Conservation (phyloP, 2,888 invertebrate species). For the Chrysopilus asiliformis region DNA sequence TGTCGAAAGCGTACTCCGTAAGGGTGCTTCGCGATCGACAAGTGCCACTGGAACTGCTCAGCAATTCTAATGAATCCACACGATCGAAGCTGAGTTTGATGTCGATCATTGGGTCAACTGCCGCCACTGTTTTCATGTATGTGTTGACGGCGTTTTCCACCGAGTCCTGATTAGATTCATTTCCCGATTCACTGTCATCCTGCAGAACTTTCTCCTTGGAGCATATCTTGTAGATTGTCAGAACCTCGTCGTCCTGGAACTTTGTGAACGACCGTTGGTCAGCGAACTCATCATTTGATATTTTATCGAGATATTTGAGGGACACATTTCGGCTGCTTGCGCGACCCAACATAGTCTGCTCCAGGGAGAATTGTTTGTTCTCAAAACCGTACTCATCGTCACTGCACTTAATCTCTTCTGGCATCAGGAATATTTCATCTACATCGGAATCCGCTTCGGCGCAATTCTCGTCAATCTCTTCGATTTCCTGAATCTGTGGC, state of each 20-base stretch:
- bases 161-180: constrained; percentile 3
- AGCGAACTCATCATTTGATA: too few species aligned
- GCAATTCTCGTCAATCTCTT: constrained; percentile 3
- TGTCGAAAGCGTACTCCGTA: constrained; percentile 19
- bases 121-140: constrained; percentile 11
- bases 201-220: constrained; percentile 14
- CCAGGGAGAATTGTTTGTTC: constrained; percentile 15
- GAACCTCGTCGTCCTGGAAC: constrained; percentile 11
- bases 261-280: background rate
- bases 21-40: constrained; percentile 16
- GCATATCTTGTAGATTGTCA: constrained; percentile 17
- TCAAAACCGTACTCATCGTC: constrained; percentile 14
- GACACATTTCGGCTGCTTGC: constrained; percentile 4
- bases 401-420: constrained; percentile 10
- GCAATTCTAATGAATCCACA: constrained; percentile 15
- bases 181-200: background rate
- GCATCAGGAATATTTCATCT: constrained; percentile 19
- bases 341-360: constrained; percentile 9
- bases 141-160: constrained; percentile 10
- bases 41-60: constrained; percentile 17
- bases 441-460: constrained; percentile 15
- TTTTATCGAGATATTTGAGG: constrained; percentile 1
- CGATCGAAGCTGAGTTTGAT: constrained; percentile 8
- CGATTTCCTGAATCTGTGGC: constrained; percentile 6
- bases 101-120: constrained; percentile 7